Base-by-base conservation (phyloP, 2,888 invertebrate genomes). In the Candidula unifasciata region DNA sequence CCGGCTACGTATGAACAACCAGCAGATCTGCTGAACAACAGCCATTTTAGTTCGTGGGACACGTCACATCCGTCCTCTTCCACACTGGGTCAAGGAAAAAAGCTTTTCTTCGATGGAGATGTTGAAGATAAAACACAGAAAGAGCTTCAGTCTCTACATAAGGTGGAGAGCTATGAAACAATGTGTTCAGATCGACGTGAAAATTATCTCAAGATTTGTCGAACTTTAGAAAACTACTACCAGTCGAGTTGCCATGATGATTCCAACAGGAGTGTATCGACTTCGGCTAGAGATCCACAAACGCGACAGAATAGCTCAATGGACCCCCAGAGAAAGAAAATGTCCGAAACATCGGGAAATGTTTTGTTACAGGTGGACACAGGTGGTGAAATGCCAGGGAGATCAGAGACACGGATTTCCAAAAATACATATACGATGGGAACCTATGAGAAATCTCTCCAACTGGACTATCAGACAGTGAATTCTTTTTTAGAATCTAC, bases 131-230 rank as follows among this genome's bases (percentile, higher is more conserved):
- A 44, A 2, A 3, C n/a, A n/a, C 3, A 13, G 21, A 24, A 2
- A 8, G 27, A 27, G 44, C 27, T 0, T 27, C 35, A 78, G 3
- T 35, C 35, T n/a, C 6, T 79, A 27, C 37, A 68, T 0, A 8
- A 18, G 21, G 79, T 44, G 6, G 44, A 16, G 52, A 79, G 79
- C 30, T 79, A 79, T 44, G 79, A 79, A 30, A 44, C 44, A 16
- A 64, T 79, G 66, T 79, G 79, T 21, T 44, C 27, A 27, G 66
- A 79, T 6, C 66, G 79, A 24, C 66, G 68, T 2, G 21, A 68
- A 79, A 66, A 68, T 30, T 79, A 79, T 21, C 37, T 30, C 2
- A 21, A 68, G 24, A n/a, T 79, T 21, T 79, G 79, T 27, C 64
- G 30, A 10, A 30, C n/a, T 13, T 44, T 79, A 66, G 68, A 37